phyloP scores from a whole-genome alignment of 2,113 vertebrate species.

The Osmerus eperlanus region DNA sequence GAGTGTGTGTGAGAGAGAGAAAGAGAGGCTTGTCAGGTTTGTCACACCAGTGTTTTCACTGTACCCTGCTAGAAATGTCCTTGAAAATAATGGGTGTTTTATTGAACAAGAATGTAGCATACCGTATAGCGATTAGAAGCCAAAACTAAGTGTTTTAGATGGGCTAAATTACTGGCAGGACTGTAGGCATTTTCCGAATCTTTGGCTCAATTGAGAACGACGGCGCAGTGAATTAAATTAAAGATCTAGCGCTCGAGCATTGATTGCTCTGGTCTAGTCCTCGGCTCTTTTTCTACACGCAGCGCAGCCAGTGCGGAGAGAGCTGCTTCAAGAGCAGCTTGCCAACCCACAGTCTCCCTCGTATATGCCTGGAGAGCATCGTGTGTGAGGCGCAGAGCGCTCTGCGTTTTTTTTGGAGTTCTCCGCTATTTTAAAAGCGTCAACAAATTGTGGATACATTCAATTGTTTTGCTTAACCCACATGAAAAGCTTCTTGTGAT shows the following conservation, averaged over 20 bases:
- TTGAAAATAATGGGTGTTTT: not conserved
- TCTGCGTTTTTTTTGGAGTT: constrained; percentile 61
- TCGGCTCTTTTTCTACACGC: constrained; percentile 59
- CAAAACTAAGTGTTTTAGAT: not conserved
- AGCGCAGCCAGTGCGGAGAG: constrained; percentile 39
- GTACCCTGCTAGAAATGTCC: not conserved
- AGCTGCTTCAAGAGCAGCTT: constrained; percentile 57
- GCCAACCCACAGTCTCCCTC: constrained; percentile 56
- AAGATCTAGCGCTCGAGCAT: constrained; percentile 67
- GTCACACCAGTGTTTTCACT: not conserved
- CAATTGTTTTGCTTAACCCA: not conserved
- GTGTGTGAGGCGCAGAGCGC: constrained; percentile 62
- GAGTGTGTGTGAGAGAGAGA: not conserved
- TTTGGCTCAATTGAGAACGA: constrained; percentile 34
- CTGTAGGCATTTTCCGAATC: constrained; percentile 1
- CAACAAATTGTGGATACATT: constrained; percentile 65
- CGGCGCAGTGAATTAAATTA: constrained; percentile 52
- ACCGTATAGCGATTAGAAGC: not conserved
- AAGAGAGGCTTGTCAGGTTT: too few species aligned
- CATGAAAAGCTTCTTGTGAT: constrained; percentile 21
- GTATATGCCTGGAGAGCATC: constrained; percentile 66
- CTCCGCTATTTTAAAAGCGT: constrained; percentile 31
- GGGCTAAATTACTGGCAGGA: not conserved
- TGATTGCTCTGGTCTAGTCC: constrained; percentile 76
- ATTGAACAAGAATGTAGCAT: not conserved